Evolutionary conservation across 2,113 vertebrate genomes (phyloP).

Genomic region (Thalassarche chlororhynchos): DNA sequence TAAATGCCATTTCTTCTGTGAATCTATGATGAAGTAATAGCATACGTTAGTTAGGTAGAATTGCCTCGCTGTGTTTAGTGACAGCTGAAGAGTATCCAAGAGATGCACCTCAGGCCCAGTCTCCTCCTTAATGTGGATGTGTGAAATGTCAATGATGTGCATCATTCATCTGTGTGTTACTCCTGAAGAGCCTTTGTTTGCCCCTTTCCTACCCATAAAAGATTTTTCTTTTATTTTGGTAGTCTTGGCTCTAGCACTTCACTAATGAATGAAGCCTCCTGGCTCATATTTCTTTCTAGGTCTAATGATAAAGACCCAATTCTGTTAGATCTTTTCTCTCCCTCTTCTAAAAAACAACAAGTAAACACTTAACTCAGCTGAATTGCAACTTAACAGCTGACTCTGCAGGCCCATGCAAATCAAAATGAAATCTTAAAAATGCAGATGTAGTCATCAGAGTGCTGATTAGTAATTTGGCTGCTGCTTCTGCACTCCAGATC

Average conservation of each 20-base stretch:
- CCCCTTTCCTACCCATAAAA: background rate
- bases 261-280: background rate
- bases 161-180: background rate
- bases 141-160: background rate
- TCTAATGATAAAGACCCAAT: background rate
- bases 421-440: conserved; percentile 40
- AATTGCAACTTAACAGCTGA: conserved; percentile 35
- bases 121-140: background rate
- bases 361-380: conserved; percentile 16
- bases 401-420: conserved; percentile 26
- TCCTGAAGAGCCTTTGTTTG: background rate
- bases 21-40: background rate
- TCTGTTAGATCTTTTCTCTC: background rate
- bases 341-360: background rate
- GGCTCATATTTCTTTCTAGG: background rate
- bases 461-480: conserved; percentile 45
- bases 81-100: background rate
- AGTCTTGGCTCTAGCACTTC: background rate
- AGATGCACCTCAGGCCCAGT: background rate
- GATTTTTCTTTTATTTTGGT: background rate
- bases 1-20: background rate
- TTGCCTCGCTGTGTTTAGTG: background rate
- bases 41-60: background rate
- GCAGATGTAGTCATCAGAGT: conserved; percentile 39
- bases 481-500: background rate